phyloP scores from a whole-genome alignment of 1,140 invertebrate species.

The Amphibalanus amphitrite region DNA sequence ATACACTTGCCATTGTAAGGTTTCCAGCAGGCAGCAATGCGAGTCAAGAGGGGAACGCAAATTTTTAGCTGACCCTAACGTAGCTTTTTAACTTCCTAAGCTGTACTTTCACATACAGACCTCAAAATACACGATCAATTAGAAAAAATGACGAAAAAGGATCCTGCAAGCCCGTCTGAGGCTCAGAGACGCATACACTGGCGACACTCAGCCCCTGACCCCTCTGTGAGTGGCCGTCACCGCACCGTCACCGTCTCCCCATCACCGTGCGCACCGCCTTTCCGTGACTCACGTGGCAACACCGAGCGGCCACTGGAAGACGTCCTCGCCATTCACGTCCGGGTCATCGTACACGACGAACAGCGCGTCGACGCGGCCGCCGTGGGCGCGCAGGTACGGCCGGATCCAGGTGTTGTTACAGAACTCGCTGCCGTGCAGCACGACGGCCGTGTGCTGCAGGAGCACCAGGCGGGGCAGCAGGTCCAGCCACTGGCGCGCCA shows the following conservation, averaged over 20 bases:
- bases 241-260: background rate
- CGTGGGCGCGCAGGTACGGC: conserved; percentile 27
- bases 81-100: too few relatives aligned
- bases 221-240: background rate
- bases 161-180: too few relatives aligned
- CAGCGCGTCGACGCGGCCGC: conserved; percentile 29
- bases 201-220: too few relatives aligned
- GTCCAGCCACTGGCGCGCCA: conserved; percentile 33
- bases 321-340: conserved; percentile 30
- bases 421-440: conserved; percentile 36
- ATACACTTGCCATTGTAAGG: too few relatives aligned
- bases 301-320: conserved; percentile 41
- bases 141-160: too few relatives aligned
- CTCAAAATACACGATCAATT: too few relatives aligned
- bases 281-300: conserved; percentile 26
- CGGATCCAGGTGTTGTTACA: conserved; percentile 37
- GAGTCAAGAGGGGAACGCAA: too few relatives aligned
- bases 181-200: too few relatives aligned
- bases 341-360: conserved; percentile 38
- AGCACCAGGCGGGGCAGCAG: conserved; percentile 24
- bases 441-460: conserved; percentile 28
- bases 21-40: too few relatives aligned
- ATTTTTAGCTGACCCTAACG: too few relatives aligned
- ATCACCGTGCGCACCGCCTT: too few relatives aligned
- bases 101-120: too few relatives aligned